Base-by-base conservation (phyloP, 2,888 invertebrate genomes). In the Parasteatoda lunata region DNA sequence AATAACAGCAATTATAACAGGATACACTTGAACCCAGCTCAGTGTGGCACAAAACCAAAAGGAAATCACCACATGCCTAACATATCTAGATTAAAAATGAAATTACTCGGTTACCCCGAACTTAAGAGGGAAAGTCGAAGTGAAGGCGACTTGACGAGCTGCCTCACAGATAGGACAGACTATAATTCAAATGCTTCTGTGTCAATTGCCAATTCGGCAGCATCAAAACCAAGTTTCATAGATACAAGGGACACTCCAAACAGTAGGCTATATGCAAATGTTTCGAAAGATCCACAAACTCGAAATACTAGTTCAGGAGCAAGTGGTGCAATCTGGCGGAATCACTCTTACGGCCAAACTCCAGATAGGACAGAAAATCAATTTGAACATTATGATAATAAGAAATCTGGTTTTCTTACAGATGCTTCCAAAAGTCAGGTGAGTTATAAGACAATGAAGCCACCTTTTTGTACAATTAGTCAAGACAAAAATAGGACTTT, bases 91-190 rank as follows among this genome's bases (percentile, higher is more conserved):
- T 81, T 77, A 72, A 88, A 78, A 71, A 78, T 78, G 73, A 83
- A 52, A 52, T 78, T 78, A 47, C 48, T 75, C 47, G 87, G 83
- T 9, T 76, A 83, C 51, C 76, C 78, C 9, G 80, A 84, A 52
- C 48, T 88, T n/a, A 84, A 84, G 68, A 9, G 88, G 5, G 88
- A 84, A 48, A 88, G 88, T 49, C 84, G 84, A 77, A 88, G 88
- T 64, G 88, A 88, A 52, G 88, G 88, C 7, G 88, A 88, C 47
- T 69, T 88, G 51, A 88, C 88, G 3, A 83, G 88, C 8, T 88
- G 88, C 66, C 76, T 83, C 52, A 82, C 88, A 11, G 88, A 78
- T 9, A 59, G 52, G 64, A 82, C 77, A 9, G 82, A 82, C 4
- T 59, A 76, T 47, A 71, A 77, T n/a, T 5, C 68, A 7, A 66